Evolutionary conservation across 2,797 vertebrate species (phyloP).

Genomic region (Sebastiscus tertius): DNA sequence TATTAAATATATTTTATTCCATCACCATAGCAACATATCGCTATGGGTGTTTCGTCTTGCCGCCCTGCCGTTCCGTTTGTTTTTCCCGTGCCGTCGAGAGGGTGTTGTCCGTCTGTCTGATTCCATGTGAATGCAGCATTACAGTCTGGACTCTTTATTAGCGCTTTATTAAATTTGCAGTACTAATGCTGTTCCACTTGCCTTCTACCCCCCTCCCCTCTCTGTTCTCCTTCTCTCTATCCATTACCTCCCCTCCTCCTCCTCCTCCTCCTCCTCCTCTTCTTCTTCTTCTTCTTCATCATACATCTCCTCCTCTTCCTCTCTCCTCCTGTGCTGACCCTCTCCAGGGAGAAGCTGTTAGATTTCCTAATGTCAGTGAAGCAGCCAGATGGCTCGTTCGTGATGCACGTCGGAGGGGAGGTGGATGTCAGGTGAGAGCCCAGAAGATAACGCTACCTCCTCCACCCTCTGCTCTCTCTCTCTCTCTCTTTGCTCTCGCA

Average conservation of each 20-base stretch:
- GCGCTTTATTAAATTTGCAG: constrained; percentile 22
- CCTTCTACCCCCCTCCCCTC: not conserved
- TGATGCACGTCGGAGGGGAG: constrained; percentile 96
- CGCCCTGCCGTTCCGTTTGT: too few relatives aligned
- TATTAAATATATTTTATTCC: too few relatives aligned
- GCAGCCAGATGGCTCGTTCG: constrained; percentile 94
- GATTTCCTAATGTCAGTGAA: constrained; percentile 92
- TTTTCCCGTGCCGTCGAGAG: too few relatives aligned
- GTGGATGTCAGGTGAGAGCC: constrained; percentile 94
- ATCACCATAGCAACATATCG: too few relatives aligned
- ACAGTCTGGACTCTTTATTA: not conserved
- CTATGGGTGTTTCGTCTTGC: too few relatives aligned
- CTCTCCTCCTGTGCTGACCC: not conserved
- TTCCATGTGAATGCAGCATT: too few relatives aligned
- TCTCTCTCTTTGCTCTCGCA: not conserved
- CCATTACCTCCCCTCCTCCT: not conserved
- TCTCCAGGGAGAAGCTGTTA: constrained; percentile 91
- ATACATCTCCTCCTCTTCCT: not conserved
- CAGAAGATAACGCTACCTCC: not conserved
- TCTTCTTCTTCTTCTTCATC: too few relatives aligned
- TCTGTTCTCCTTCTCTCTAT: not conserved
- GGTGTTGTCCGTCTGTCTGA: too few relatives aligned
- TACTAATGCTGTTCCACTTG: not conserved
- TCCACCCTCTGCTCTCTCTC: not conserved
- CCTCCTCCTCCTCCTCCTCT: not conserved